Percentiles rank a stretch among this genome's conserved stretches.
These are phyloP conservation scores for Eurytoma adleriae DNA, from an alignment of 2,888 invertebrate genomes.

Conservation along the genomic window DNA sequence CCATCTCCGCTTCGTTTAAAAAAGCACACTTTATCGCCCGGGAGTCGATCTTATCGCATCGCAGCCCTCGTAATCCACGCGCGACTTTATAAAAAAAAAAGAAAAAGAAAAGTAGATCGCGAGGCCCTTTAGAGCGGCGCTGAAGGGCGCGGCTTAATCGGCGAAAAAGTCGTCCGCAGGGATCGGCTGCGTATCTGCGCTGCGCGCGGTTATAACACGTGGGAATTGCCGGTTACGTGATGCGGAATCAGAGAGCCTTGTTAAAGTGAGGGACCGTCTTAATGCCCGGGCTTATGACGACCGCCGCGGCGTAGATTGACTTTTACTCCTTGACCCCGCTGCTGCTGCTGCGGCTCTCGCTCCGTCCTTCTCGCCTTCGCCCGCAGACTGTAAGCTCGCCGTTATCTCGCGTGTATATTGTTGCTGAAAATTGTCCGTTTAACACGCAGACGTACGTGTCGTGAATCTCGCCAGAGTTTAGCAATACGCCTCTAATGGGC, in stretches of 20 bases:
- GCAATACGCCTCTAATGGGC: too few relatives aligned
- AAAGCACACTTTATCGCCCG: conserved; percentile 6
- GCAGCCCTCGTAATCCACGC: background rate
- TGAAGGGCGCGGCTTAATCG: conserved; percentile 33
- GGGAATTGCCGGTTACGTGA: conserved; percentile 51
- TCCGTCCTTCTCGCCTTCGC: background rate
- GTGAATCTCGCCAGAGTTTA: too few relatives aligned
- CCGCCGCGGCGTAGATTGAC: conserved; percentile 36
- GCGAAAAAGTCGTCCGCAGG: background rate
- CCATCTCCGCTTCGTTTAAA: background rate
- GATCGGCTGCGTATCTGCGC: background rate
- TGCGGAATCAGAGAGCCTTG: conserved; percentile 39
- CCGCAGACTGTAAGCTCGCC: background rate
- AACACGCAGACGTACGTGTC: too few relatives aligned
- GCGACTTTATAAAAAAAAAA: conserved; percentile 34
- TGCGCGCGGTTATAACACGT: conserved; percentile 26
- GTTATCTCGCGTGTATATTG: too few relatives aligned
- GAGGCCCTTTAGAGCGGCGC: background rate
- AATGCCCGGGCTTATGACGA: conserved; percentile 33
- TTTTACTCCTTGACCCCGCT: conserved; percentile 12
- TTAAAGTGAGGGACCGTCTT: conserved; percentile 35
- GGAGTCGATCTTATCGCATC: conserved; percentile 3
- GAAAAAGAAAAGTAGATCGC: background rate
- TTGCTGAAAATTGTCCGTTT: too few relatives aligned
- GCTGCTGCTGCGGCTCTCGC: conserved; percentile 3